Conservation (phyloP, 2,888 invertebrate species). For the Heliconius erato region DNA sequence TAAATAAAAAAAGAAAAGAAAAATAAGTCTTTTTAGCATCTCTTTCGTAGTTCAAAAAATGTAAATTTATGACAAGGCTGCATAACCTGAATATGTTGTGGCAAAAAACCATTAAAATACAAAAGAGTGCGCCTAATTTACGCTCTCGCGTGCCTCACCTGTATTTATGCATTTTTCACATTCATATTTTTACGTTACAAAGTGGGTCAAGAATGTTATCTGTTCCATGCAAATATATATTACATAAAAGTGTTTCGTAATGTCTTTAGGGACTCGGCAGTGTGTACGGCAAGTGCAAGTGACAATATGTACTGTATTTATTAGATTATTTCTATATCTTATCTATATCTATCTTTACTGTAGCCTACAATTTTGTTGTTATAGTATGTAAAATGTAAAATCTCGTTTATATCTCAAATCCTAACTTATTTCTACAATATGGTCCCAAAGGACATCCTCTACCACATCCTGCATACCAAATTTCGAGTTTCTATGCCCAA, state of each 20-base stretch:
- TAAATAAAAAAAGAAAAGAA: too few relatives aligned
- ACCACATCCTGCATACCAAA: too few relatives aligned
- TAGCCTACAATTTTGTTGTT: too few relatives aligned
- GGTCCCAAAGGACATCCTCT: too few relatives aligned
- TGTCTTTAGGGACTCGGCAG: conserved; percentile 6
- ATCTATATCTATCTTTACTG: too few relatives aligned
- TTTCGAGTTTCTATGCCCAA: too few relatives aligned
- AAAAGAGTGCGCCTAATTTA: conserved; percentile 45
- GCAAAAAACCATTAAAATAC: conserved; percentile 38
- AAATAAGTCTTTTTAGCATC: too few relatives aligned
- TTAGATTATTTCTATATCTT: not conserved
- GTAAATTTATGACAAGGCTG: too few relatives aligned
- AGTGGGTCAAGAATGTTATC: conserved; percentile 38
- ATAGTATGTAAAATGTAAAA: too few relatives aligned
- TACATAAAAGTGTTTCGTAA: conserved; percentile 32
- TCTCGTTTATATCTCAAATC: too few relatives aligned
- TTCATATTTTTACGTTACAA: conserved; percentile 26
- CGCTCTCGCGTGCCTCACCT: conserved; percentile 36
- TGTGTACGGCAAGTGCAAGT: not conserved
- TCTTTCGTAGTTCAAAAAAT: too few relatives aligned
- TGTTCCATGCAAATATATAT: conserved; percentile 29
- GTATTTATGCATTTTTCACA: conserved; percentile 28
- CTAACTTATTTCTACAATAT: too few relatives aligned
- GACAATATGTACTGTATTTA: not conserved
- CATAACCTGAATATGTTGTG: not conserved